phyloP scores from a whole-genome alignment of 2,888 invertebrate species.

The Cheiracanthium punctorium region DNA sequence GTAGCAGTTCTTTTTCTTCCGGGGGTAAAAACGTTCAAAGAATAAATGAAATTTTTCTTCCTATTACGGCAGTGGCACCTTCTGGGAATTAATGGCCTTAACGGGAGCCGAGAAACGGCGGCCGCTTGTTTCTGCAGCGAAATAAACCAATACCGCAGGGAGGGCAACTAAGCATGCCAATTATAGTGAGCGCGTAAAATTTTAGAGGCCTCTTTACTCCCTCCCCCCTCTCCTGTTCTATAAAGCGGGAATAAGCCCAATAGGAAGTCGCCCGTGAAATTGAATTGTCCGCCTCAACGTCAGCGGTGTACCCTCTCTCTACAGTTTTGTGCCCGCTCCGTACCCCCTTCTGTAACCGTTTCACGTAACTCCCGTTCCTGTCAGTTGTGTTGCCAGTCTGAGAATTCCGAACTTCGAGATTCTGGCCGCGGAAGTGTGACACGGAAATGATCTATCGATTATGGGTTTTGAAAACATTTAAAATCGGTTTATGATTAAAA shows the following conservation, averaged over 20 bases:
- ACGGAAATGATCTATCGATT: slow-evolving; percentile 3
- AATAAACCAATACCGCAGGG: slow-evolving; percentile 68
- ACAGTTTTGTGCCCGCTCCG: slow-evolving; percentile 45
- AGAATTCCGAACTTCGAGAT: slow-evolving; percentile 6
- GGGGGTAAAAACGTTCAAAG: slow-evolving; percentile 63
- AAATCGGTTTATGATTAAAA: background rate
- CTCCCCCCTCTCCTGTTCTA: slow-evolving; percentile 22
- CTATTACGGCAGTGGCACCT: slow-evolving; percentile 67
- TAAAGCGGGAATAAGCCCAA: slow-evolving; percentile 59
- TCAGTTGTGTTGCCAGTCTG: slow-evolving; percentile 14
- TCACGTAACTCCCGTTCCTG: slow-evolving; percentile 9
- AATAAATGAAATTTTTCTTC: slow-evolving; percentile 70
- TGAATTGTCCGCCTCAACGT: slow-evolving; percentile 69
- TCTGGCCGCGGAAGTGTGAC: background rate
- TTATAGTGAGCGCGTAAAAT: slow-evolving; percentile 70
- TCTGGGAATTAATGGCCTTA: slow-evolving; percentile 67
- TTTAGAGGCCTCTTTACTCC: slow-evolving; percentile 61
- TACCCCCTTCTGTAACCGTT: background rate
- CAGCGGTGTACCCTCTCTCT: slow-evolving; percentile 38
- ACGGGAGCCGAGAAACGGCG: slow-evolving; percentile 55
- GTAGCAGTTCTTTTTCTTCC: slow-evolving; percentile 45
- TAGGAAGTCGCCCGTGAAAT: slow-evolving; percentile 68
- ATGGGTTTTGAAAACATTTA: slow-evolving; percentile 1
- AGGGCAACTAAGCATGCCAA: slow-evolving; percentile 68
- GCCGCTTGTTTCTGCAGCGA: slow-evolving; percentile 34